phyloP scores from a whole-genome alignment of 1,140 invertebrate species.

The Drosophila ironensis region DNA sequence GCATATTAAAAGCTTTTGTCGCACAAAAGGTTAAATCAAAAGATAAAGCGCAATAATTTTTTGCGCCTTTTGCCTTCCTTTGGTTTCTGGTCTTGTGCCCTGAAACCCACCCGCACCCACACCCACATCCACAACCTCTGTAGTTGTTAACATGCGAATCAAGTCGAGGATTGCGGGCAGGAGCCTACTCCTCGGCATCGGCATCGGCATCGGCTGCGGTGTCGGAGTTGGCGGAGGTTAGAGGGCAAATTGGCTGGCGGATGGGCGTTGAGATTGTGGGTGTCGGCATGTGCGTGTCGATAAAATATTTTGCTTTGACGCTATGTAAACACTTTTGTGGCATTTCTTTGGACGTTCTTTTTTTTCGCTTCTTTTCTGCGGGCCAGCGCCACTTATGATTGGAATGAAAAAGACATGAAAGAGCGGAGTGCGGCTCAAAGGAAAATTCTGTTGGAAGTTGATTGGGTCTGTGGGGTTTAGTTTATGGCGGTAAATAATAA shows the following conservation, averaged over 20 bases:
- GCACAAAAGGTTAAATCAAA: conserved; percentile 70
- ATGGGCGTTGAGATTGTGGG: conserved; percentile 10
- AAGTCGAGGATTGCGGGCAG: conserved; percentile 37
- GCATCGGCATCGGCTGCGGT: conserved; percentile 24
- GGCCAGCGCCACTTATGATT: conserved; percentile 37
- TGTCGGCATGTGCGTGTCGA: conserved; percentile 67
- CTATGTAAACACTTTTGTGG: conserved; percentile 72
- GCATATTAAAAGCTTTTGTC: conserved; percentile 80
- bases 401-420: background rate
- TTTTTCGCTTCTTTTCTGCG: conserved; percentile 28
- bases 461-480: conserved; percentile 3
- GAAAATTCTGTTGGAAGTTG: background rate
- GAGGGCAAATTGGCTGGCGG: background rate
- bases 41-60: conserved; percentile 69
- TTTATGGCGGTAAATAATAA: conserved; percentile 5
- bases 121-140: background rate
- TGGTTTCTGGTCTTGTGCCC: conserved; percentile 17
- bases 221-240: background rate
- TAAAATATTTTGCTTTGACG: conserved; percentile 76
- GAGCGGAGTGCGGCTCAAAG: background rate
- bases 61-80: conserved; percentile 34
- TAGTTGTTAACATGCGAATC: conserved; percentile 68
- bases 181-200: too few relatives aligned
- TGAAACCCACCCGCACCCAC: background rate
- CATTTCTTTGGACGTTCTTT: conserved; percentile 49